These are phyloP conservation scores for Apodemia mormo DNA, from an alignment of 2,888 invertebrate species.

Conservation along the genomic window DNA sequence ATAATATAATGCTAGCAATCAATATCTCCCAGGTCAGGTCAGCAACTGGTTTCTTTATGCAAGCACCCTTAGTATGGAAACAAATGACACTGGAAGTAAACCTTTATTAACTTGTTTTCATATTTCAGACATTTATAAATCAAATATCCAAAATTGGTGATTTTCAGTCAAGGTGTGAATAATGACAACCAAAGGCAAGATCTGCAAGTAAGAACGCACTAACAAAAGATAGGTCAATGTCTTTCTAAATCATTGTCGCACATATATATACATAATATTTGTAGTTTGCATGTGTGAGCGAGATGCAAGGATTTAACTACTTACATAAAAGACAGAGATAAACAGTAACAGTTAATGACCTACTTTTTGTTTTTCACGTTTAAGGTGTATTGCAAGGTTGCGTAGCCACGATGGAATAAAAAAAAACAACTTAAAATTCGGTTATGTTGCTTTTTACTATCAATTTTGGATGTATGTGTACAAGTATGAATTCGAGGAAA, in stretches of 20 bases:
- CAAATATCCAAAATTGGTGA: too few species aligned
- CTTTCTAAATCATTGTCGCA: not conserved
- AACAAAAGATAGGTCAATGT: not conserved
- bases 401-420: slow-evolving; percentile 51
- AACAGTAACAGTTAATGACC: not conserved
- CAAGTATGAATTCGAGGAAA: slow-evolving; percentile 80
- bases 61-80: not conserved
- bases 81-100: too few species aligned
- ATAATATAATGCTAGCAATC: not conserved
- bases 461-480: slow-evolving; percentile 81
- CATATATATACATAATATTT: not conserved
- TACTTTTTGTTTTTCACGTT: not conserved
- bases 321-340: not conserved
- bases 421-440: slow-evolving; percentile 67
- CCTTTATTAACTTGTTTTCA: too few species aligned
- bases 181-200: too few species aligned
- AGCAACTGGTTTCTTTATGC: not conserved
- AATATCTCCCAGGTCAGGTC: not conserved
- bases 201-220: too few species aligned
- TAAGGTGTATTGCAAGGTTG: not conserved
- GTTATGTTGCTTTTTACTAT: slow-evolving; percentile 82
- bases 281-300: not conserved
- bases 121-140: too few species aligned
- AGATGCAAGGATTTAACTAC: too few species aligned
- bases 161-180: too few species aligned